These are phyloP conservation scores for Sycobia sp. DNA, from an alignment of 1,140 invertebrate genomes.

Conservation along the genomic window DNA sequence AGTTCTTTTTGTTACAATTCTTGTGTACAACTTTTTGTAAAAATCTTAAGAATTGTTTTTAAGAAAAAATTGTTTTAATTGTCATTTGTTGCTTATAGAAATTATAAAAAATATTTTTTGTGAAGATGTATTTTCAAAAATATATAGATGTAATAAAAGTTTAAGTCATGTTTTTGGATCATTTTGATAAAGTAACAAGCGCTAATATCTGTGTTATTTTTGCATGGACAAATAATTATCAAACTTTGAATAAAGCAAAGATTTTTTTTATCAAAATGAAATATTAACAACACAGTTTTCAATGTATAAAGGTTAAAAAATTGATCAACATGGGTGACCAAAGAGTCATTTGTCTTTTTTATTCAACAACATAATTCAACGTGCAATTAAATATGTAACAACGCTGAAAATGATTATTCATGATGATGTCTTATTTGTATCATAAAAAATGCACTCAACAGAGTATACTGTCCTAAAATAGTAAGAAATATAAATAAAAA, in stretches of 20 bases:
- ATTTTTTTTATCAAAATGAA: constrained; percentile 10
- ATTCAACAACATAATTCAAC: not conserved
- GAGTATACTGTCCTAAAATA: constrained; percentile 30
- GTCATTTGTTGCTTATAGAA: constrained; percentile 21
- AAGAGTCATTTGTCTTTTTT: not conserved
- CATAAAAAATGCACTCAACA: constrained; percentile 43
- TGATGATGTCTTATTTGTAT: constrained; percentile 51
- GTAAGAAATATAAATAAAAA: constrained; percentile 16
- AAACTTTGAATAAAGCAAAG: not conserved
- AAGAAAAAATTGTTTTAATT: constrained; percentile 19
- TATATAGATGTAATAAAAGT: constrained; percentile 31
- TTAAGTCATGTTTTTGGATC: constrained; percentile 15
- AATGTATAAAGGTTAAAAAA: constrained; percentile 17
- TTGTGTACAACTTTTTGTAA: constrained; percentile 23
- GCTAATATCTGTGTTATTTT: no score
- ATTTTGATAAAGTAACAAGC: not conserved
- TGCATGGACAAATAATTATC: no score
- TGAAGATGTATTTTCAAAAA: constrained; percentile 35
- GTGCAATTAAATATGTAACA: constrained; percentile 1
- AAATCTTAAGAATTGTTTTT: constrained; percentile 14
- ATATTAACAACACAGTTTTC: no score
- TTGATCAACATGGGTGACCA: constrained; percentile 19
- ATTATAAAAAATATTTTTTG: constrained; percentile 32
- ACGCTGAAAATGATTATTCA: constrained; percentile 44
- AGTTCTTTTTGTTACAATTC: not conserved